A percentile compares a stretch with the other conserved stretches of the same genome.
Evolutionary conservation across 2,888 invertebrate species (phyloP).

Genomic region (Lasius fuliginosus): DNA sequence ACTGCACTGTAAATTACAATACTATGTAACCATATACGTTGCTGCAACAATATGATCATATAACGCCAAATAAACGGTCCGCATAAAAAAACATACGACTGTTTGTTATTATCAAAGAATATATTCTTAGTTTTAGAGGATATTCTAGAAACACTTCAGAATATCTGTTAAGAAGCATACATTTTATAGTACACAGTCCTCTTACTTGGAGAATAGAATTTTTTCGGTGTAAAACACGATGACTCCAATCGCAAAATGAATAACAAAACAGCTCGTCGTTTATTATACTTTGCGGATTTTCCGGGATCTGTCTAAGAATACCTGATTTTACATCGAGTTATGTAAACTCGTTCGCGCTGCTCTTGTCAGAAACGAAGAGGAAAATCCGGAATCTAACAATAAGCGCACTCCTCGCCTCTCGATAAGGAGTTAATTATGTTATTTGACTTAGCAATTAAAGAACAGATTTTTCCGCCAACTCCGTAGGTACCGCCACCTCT

Average conservation of each 20-base stretch:
- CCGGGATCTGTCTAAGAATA: background rate
- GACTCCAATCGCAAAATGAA: background rate
- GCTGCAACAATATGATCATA: no score
- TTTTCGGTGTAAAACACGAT: no score
- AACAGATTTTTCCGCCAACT: constrained; percentile 45
- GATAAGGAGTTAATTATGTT: constrained; percentile 44
- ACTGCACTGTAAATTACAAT: no score
- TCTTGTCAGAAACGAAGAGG: background rate
- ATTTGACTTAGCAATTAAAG: constrained; percentile 47
- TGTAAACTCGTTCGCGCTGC: background rate
- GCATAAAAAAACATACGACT: no score
- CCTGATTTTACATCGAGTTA: constrained; percentile 13
- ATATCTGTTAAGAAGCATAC: no score
- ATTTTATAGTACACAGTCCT: no score
- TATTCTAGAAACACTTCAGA: no score
- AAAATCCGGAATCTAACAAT: background rate
- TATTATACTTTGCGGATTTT: background rate
- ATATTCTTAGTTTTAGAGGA: no score
- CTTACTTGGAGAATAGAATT: no score
- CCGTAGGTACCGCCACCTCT: constrained; percentile 4
- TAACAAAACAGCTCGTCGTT: constrained; percentile 14
- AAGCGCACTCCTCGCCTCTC: constrained; percentile 4
- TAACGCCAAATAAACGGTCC: no score
- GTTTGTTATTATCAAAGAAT: no score
- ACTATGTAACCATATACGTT: no score